Percentiles rank a stretch among this genome's conserved stretches.
phyloP scores from a whole-genome alignment of 2,797 vertebrate species.

The Botia kubotai region DNA sequence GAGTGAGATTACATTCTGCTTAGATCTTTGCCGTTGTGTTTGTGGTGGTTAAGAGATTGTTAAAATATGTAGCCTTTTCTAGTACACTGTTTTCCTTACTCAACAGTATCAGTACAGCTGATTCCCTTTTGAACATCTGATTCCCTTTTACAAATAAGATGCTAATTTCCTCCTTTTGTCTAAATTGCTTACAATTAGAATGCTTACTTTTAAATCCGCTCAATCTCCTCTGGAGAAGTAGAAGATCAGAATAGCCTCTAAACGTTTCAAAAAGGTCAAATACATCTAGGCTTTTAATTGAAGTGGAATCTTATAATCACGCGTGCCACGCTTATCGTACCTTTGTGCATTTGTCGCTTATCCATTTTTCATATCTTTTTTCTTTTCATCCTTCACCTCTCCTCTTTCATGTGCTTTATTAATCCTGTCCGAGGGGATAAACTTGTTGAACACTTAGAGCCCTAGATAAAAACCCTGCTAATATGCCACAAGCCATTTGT shows the following conservation, averaged over 20 bases:
- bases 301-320: constrained; percentile 50
- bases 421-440: constrained; percentile 51
- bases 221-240: constrained; percentile 37
- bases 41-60: too few relatives aligned
- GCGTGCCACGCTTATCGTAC: constrained; percentile 16
- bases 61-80: too few relatives aligned
- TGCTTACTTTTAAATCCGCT: constrained; percentile 45
- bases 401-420: constrained; percentile 29
- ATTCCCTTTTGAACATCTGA: constrained; percentile 6
- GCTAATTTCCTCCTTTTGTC: constrained; percentile 50
- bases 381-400: constrained; percentile 19
- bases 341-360: constrained; percentile 24
- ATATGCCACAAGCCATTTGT: constrained; percentile 31
- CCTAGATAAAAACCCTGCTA: constrained; percentile 30
- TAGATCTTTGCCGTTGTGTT: too few relatives aligned
- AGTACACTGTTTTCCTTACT: constrained; percentile 2
- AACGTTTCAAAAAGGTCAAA: constrained; percentile 53
- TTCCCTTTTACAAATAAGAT: constrained; percentile 48
- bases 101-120: constrained; percentile 21
- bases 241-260: constrained; percentile 43
- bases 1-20: neutral
- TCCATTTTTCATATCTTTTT: constrained; percentile 39
- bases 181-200: constrained; percentile 49
- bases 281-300: constrained; percentile 51
- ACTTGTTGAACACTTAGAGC: constrained; percentile 41